Percentiles rank a stretch among this genome's conserved stretches.
These are phyloP conservation scores for Ophioderma brevispina DNA, from an alignment of 35 echinoderm and acorn worm species.

Conservation along the genomic window DNA sequence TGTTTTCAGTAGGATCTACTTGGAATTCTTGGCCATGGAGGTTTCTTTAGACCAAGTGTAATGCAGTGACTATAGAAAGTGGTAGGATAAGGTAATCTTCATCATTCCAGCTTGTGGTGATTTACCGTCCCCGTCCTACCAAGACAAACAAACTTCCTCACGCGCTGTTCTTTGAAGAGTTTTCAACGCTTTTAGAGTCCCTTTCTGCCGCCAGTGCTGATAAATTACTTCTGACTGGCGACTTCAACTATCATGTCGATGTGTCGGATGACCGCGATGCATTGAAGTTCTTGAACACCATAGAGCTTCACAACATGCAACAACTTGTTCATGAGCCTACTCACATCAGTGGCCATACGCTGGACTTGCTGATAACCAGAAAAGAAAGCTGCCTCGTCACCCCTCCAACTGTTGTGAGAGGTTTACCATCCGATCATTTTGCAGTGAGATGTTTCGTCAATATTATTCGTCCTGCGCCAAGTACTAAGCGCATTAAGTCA, in stretches of 20 bases:
- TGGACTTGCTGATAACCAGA: slow-evolving; percentile 43
- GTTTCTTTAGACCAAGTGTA: no score
- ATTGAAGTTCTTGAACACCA: slow-evolving; percentile 8
- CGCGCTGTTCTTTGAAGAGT: neutral
- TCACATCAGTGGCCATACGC: slow-evolving; percentile 51
- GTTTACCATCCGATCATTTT: slow-evolving; percentile 51
- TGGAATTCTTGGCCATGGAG: no score
- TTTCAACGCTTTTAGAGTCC: neutral
- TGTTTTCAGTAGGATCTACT: no score
- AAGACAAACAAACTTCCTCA: neutral
- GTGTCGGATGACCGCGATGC: neutral
- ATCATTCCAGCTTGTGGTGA: neutral
- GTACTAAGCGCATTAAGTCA: neutral
- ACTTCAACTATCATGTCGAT: slow-evolving; percentile 50
- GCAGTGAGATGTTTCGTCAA: slow-evolving; percentile 13
- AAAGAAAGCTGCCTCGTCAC: neutral
- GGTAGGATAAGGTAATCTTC: no score
- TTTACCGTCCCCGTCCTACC: neutral
- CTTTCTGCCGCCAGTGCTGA: neutral
- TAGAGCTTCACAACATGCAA: slow-evolving; percentile 7
- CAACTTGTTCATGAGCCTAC: slow-evolving; percentile 53
- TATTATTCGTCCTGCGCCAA: slow-evolving; percentile 3
- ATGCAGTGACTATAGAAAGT: no score
- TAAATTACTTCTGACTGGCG: neutral
- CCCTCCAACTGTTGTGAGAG: neutral